Percentiles rank a stretch among this genome's conserved stretches.
phyloP scores from a whole-genome alignment of 2,797 vertebrate species.

The Eulemur rubriventer region DNA sequence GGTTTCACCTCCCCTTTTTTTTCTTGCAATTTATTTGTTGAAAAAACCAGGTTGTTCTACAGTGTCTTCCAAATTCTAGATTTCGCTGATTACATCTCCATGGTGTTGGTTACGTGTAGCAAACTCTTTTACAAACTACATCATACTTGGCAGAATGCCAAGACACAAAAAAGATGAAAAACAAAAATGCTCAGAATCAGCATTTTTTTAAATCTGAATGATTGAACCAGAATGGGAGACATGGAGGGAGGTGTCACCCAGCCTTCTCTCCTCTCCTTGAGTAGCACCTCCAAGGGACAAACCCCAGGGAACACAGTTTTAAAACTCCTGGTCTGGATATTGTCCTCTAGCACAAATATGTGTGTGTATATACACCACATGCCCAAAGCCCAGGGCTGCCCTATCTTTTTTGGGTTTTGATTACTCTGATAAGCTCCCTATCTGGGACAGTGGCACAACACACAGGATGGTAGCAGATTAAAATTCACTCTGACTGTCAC shows the following conservation, averaged over 20 bases:
- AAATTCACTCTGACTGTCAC: slow-evolving; percentile 45
- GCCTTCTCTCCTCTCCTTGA: background rate
- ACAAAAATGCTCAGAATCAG: background rate
- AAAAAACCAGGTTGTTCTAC: background rate
- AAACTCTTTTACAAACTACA: background rate
- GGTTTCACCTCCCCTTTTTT: background rate
- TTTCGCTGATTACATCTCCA: background rate
- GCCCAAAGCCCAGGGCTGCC: slow-evolving; percentile 9
- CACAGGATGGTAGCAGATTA: slow-evolving; percentile 42
- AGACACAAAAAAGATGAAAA: background rate
- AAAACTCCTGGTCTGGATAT: background rate
- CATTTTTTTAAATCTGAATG: background rate
- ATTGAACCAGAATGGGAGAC: background rate
- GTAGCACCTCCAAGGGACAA: background rate
- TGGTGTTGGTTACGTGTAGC: background rate
- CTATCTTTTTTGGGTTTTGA: slow-evolving; percentile 50
- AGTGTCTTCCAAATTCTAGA: background rate
- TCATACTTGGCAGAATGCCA: background rate
- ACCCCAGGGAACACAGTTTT: background rate
- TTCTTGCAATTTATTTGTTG: background rate
- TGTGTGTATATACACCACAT: background rate
- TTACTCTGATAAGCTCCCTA: slow-evolving; percentile 64
- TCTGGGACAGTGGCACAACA: slow-evolving; percentile 64
- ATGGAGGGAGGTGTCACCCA: background rate
- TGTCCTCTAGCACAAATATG: background rate